A percentile compares a stretch with the other conserved stretches of the same genome.
Evolutionary conservation across 2,888 invertebrate species (phyloP).

Genomic region (Allophyes oxyacanthae): DNA sequence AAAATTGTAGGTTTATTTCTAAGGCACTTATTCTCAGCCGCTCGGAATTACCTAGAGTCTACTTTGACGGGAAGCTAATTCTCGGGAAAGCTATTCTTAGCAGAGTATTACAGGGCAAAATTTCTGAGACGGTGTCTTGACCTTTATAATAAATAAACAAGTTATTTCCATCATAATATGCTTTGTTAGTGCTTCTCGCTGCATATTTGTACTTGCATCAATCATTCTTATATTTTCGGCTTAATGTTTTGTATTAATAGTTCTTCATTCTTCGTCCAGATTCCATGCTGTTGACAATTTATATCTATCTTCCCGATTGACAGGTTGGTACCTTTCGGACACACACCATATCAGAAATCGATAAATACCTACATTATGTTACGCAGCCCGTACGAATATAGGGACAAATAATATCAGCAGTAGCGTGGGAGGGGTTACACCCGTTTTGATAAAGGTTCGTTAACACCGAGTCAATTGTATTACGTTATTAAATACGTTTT

Average conservation of each 20-base stretch:
- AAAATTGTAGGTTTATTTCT: background rate
- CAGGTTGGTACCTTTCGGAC: no score
- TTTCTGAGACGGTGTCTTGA: conserved; percentile 32
- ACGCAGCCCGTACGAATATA: no score
- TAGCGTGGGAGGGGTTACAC: conserved; percentile 29
- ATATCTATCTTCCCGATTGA: no score
- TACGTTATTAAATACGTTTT: conserved; percentile 26
- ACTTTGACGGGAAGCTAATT: conserved; percentile 19
- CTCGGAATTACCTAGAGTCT: conserved; percentile 10
- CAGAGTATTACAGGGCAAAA: conserved; percentile 24
- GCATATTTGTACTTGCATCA: background rate
- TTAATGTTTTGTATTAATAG: no score
- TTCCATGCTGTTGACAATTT: no score
- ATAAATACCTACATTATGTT: no score
- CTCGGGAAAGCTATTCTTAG: conserved; percentile 31
- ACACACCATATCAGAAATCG: no score
- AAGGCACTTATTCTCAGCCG: conserved; percentile 5
- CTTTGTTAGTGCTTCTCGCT: conserved; percentile 1
- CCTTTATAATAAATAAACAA: conserved; percentile 42
- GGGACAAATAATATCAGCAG: background rate
- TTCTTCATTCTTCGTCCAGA: no score
- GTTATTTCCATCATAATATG: conserved; percentile 16
- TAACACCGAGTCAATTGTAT: conserved; percentile 25
- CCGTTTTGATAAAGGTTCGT: conserved; percentile 51
- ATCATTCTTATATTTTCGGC: no score